Conservation (phyloP, 2,888 invertebrate species). For the Endomychus coccineus region DNA sequence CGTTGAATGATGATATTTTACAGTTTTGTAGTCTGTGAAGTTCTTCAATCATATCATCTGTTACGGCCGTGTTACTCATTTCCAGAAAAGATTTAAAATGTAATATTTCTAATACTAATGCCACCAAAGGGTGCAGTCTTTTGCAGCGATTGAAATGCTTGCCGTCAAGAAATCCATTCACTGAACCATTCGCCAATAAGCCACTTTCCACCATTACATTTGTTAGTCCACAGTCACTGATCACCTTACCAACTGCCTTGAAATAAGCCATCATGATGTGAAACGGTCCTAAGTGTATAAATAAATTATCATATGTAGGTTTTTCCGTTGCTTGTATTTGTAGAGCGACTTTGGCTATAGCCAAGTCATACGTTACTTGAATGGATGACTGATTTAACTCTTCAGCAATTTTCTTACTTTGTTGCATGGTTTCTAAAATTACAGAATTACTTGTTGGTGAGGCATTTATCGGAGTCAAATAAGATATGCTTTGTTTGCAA, state of each 20-base stretch:
- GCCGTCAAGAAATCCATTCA: conserved; percentile 15
- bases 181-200: conserved; percentile 21
- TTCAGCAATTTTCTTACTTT: conserved; percentile 20
- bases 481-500: conserved; percentile 25
- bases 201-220: conserved; percentile 20
- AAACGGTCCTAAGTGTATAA: conserved; percentile 30
- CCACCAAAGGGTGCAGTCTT: conserved; percentile 18
- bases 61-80: conserved; percentile 2
- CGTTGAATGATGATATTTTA: conserved; percentile 15
- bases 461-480: conserved; percentile 28
- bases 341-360: conserved; percentile 23
- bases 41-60: conserved; percentile 7
- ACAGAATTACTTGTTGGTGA: conserved; percentile 25
- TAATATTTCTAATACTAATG: conserved; percentile 17
- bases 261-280: conserved; percentile 22
- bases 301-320: conserved; percentile 27
- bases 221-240: conserved; percentile 19
- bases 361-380: conserved; percentile 27
- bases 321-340: conserved; percentile 26
- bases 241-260: conserved; percentile 23
- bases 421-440: conserved; percentile 24
- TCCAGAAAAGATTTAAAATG: conserved; percentile 16
- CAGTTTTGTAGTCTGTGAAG: conserved; percentile 4
- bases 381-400: too few relatives aligned
- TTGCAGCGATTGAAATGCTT: conserved; percentile 22